Conservation (phyloP, 2,888 invertebrate species). For the Tuta absoluta region DNA sequence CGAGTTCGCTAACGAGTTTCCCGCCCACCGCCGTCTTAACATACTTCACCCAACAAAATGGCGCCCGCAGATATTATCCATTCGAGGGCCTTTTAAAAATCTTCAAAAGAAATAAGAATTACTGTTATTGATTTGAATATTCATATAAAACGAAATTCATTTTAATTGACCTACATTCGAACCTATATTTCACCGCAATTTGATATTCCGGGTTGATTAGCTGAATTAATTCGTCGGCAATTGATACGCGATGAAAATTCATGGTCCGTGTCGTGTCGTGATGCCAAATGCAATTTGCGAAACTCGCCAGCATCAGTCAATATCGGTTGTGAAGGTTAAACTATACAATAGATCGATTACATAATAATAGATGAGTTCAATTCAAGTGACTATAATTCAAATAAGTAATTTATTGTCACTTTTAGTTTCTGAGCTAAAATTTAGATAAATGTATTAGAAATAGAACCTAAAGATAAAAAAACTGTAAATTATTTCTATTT, state of each 20-base stretch:
- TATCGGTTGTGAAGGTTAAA: neutral
- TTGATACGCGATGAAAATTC: constrained; percentile 23
- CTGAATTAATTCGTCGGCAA: constrained; percentile 37
- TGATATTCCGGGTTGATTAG: constrained; percentile 32
- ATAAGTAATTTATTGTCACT: too few species aligned
- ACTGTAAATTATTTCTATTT: too few species aligned
- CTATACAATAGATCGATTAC: neutral
- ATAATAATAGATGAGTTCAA: neutral
- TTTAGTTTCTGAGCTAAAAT: too few species aligned
- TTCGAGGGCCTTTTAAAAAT: neutral
- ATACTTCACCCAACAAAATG: constrained; percentile 51
- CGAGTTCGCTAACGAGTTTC: constrained; percentile 52
- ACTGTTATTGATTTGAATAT: neutral
- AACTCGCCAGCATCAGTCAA: neutral
- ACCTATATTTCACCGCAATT: constrained; percentile 14
- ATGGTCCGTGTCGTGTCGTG: neutral
- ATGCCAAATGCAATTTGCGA: constrained; percentile 20
- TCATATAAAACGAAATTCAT: neutral
- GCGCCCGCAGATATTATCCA: constrained; percentile 33
- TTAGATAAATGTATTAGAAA: too few species aligned
- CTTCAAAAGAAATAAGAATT: neutral
- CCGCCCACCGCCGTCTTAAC: constrained; percentile 48
- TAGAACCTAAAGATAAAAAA: too few species aligned
- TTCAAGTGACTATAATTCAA: too few species aligned
- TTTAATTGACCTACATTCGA: neutral